These are phyloP conservation scores for Drosophila neocordata DNA, from an alignment of 1,140 invertebrate species.

Conservation along the genomic window DNA sequence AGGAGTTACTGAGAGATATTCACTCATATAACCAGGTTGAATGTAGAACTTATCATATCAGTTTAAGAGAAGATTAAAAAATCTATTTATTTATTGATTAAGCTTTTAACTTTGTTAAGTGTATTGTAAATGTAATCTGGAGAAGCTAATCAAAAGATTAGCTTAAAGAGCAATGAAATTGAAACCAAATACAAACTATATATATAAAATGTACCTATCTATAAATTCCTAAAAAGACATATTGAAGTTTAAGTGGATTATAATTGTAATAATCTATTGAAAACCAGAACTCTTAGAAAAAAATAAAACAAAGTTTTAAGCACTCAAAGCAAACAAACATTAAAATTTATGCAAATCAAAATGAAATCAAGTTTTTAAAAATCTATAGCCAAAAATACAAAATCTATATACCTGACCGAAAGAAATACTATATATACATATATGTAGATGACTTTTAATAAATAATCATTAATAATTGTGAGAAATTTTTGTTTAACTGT, in stretches of 20 bases:
- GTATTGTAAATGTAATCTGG: conserved; percentile 40
- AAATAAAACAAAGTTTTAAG: neutral
- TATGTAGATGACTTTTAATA: neutral
- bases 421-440: neutral
- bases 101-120: conserved; percentile 28
- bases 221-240: neutral
- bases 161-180: conserved; percentile 15
- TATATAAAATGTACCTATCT: neutral
- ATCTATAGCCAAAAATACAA: neutral
- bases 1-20: conserved; percentile 19
- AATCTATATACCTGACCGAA: neutral
- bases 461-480: neutral
- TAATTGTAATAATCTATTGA: neutral
- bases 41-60: conserved; percentile 52
- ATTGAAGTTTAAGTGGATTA: neutral
- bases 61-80: conserved; percentile 42
- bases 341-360: neutral
- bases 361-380: neutral
- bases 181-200: conserved; percentile 2
- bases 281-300: neutral
- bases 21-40: neutral
- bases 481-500: neutral
- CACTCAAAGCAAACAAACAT: neutral
- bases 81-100: conserved; percentile 46
- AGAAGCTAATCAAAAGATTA: conserved; percentile 45